Evolutionary conservation across 1,140 invertebrate species (phyloP), one percentile per base, ranked within the genome.

Genomic region (Calephelis nemesis): DNA sequence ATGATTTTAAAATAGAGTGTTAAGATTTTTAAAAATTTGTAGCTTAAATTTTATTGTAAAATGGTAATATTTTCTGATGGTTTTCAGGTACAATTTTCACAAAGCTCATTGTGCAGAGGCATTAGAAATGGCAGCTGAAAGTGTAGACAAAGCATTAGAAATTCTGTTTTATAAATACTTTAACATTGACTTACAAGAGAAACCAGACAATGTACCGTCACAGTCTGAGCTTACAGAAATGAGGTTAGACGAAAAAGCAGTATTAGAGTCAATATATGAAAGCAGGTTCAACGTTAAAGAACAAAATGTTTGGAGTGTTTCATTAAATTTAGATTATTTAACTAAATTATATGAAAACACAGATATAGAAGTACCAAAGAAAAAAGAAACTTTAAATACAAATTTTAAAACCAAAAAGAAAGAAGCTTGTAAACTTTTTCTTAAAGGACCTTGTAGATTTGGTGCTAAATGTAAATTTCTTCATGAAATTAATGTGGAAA

Each of bases 181-280:
- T 77, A 90, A 93, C 74, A 74, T 93, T 19, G 76, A 92, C 83
- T 63, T 83, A 81, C 63, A 91, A 62, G 72, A 82, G 0, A 88
- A 86, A 75, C 79, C 85, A 45, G 77, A 78, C 63, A 84, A 79
- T 72, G 75, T 93, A 72, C 83, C 93, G 5, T 81, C 91, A 42
- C 74, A 82, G 67, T 72, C 88, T 9, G 94, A 95, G 74, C 76
- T 96, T 48, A 66, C 94, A 15, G 94, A 95, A 78, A 94, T 94
- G 88, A 93, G 93, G 72, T 82, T 78, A 7, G 95, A 96, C 67
- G 96, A 96, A 84, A 95, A 94, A 84, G 93, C 93, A 74, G 95
- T 95, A 2, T 83, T 96, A 47, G 93, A 95, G 83, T 96, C 95
- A 49, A 96, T 96, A 70, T 96, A 96, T 82, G 95, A 95, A 65